Base-by-base conservation (phyloP, 2,888 invertebrate genomes). In the Dioctria rufipes region DNA sequence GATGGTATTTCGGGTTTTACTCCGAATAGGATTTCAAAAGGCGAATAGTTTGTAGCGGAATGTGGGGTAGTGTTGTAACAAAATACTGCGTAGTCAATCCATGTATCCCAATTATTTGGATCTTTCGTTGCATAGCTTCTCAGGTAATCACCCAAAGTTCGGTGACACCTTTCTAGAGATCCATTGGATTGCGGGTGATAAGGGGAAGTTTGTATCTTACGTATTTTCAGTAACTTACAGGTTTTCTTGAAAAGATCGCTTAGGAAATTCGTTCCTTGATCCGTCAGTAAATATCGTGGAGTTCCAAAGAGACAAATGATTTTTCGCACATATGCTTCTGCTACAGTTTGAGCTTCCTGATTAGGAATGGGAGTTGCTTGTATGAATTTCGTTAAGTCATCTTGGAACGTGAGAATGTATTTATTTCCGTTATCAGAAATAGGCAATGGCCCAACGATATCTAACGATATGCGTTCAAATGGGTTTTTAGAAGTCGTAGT, bases 271-370 rank as follows among this genome's bases (percentile, higher is more conserved):
- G 58, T 58, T 25, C 25, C 11, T 58, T 58, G 58, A n/a, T 58
- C 61, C 3, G 61, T 0, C 42, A 40, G 9, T 3, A 42, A 11
- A 3, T 40, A 11, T 39, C 11, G 4, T n/a, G 25, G 65, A 0
- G 40, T 65, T 3, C 65, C 65, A 65, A 40, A 42, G 4, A 4
- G 0, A 2, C 39, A 65, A 9, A 65, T 65, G 5, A 65, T 3
- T 40, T 65, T 42, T 4, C 11, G 39, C 3, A 65, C 65, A 9
- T 40, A 42, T 3, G 11, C 40, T 40, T 85, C 82, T 4, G 86
- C 87, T 13, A 87, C 84, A 2, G 85, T 86, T 82, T 83, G 78
- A 3, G 87, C 84, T 80, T 85, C 85, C 80, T 87, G 85, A 81
- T 86, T 84, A 5, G 80, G 81, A 11, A 86, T 73, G 11, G 85